Conservation (phyloP, 2,113 vertebrate species). For the Leptobrachium ailaonicum region DNA sequence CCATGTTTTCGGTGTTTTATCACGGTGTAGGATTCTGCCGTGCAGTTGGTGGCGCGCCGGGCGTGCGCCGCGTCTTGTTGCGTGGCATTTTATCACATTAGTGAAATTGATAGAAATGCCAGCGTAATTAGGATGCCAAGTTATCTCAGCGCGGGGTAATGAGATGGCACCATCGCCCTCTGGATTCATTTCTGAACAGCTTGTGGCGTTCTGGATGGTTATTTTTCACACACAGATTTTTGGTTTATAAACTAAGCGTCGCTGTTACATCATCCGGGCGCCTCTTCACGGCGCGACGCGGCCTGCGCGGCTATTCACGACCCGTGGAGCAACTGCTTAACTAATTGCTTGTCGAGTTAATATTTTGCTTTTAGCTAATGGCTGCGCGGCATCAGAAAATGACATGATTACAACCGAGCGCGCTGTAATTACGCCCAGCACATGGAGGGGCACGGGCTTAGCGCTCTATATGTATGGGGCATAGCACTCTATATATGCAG, state of each 20-base stretch:
- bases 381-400: not conserved
- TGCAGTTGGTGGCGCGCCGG: too few species aligned
- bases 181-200: conserved; percentile 41
- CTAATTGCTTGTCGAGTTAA: not conserved
- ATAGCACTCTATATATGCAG: too few species aligned
- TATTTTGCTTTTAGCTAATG: not conserved
- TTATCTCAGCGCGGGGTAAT: conserved; percentile 12
- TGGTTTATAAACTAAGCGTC: conserved; percentile 36
- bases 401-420: too few species aligned
- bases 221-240: conserved; percentile 40
- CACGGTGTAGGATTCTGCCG: too few species aligned
- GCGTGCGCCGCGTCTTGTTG: not conserved
- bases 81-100: not conserved
- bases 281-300: not conserved
- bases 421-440: too few species aligned
- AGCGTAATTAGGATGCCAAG: conserved; percentile 29
- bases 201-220: conserved; percentile 47
- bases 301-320: conserved; percentile 7
- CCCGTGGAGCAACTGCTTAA: conserved; percentile 11
- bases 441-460: too few species aligned
- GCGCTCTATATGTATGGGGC: too few species aligned
- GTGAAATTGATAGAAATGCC: not conserved
- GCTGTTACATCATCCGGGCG: not conserved
- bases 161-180: conserved; percentile 20
- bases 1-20: too few species aligned